Evolutionary conservation across 37 sponge, comb jelly and placozoan species (phyloP).

Genomic region (Geodia barretti): DNA sequence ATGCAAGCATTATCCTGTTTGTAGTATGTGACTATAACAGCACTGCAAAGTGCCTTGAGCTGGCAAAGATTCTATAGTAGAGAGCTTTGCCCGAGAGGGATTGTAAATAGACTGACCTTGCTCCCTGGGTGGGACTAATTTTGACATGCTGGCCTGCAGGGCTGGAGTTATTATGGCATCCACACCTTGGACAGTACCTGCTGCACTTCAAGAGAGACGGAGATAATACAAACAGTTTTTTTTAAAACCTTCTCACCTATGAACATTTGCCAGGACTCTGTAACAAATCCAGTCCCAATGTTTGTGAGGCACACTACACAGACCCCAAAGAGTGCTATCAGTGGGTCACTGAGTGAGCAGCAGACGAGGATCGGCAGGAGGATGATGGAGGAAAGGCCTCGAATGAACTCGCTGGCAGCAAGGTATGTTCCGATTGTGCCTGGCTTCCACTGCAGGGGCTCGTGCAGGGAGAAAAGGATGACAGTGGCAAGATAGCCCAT

Average conservation of each 20-base stretch:
- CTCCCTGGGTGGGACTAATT: constrained; percentile 5
- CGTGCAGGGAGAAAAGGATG: constrained; percentile 32
- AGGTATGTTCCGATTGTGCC: constrained; percentile 33
- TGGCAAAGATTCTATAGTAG: too few relatives aligned
- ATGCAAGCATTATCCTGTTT: too few relatives aligned
- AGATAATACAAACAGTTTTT: background rate
- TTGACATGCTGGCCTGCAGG: constrained; percentile 42
- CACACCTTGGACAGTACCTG: constrained; percentile 28
- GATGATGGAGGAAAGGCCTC: constrained; percentile 33
- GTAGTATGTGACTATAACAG: too few relatives aligned
- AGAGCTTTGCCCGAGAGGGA: too few relatives aligned
- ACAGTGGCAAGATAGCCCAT: constrained; percentile 25
- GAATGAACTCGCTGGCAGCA: constrained; percentile 16
- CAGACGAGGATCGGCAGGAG: constrained; percentile 56
- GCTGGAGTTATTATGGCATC: constrained; percentile 28
- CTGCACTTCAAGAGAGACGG: background rate
- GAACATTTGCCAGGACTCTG: constrained; percentile 57
- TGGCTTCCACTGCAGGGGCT: constrained; percentile 41
- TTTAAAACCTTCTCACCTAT: constrained; percentile 55
- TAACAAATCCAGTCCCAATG: constrained; percentile 25
- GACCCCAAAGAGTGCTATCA: constrained; percentile 43
- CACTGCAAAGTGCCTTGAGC: too few relatives aligned
- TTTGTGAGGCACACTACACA: constrained; percentile 2
- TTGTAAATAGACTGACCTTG: too few relatives aligned
- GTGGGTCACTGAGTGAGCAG: constrained; percentile 21